Percentiles rank a stretch among this genome's conserved stretches.
These are phyloP conservation scores for Crypturellus undulatus DNA, from an alignment of 2,113 vertebrate species.

Conservation along the genomic window DNA sequence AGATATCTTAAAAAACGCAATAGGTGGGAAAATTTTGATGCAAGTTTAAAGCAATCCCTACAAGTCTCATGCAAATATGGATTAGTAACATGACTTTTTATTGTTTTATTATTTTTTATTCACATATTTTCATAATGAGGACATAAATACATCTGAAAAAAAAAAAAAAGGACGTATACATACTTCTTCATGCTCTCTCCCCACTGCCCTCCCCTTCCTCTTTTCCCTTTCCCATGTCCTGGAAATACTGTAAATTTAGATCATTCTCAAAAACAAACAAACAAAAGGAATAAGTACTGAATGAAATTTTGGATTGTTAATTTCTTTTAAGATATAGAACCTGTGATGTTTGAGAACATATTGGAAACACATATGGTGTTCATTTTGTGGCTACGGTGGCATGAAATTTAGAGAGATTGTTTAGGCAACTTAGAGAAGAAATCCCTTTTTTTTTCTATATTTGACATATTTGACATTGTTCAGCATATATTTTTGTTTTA, in stretches of 20 bases:
- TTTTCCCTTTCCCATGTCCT: not conserved
- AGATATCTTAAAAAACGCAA: not conserved
- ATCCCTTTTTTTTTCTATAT: too few species aligned
- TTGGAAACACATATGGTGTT: not conserved
- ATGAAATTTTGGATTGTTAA: not conserved
- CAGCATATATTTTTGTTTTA: not conserved
- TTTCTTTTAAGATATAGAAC: slow-evolving; percentile 5
- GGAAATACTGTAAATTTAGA: not conserved
- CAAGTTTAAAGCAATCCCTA: not conserved
- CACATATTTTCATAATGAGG: not conserved
- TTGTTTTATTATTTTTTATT: not conserved
- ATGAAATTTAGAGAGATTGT: not conserved
- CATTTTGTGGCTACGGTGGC: not conserved
- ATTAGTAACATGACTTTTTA: not conserved
- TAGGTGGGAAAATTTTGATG: not conserved
- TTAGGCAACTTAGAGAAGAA: not conserved
- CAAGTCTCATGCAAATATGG: not conserved
- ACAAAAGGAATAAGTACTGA: not conserved
- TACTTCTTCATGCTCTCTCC: not conserved
- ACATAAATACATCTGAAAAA: not conserved
- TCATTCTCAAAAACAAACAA: not conserved
- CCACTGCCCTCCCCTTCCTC: not conserved
- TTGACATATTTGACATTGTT: not conserved
- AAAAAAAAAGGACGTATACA: not conserved
- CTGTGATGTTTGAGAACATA: not conserved